Evolutionary conservation across 1,140 invertebrate species (phyloP), one percentile per base, ranked within the genome.

Genomic region (Brachionus plicatilis): DNA sequence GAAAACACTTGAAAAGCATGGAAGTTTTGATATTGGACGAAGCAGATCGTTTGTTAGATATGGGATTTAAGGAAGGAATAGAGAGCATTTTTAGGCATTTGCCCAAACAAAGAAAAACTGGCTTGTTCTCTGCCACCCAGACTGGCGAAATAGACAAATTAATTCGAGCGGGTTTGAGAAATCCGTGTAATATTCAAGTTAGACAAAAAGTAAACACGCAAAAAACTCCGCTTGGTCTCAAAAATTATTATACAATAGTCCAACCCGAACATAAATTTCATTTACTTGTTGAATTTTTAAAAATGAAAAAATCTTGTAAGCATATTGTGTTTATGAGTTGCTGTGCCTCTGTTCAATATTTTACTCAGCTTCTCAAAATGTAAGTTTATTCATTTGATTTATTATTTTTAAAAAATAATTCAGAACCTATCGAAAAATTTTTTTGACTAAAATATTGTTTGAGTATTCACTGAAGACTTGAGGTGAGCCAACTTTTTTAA

Each of bases 51-150:
- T 90, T 99, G 7, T 89, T 99, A 47, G 96, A 97, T 87, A 91
- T 97, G 85, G 96, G 96, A 4, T 99, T 99, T 90, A 93, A 96
- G 90, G 93, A 78, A 20, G 91, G 93, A n/a, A 90, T 99, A 1
- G 95, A 95, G 86, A 94, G 93, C 53, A 98, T 99, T 87, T 91
- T 99, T 0, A 92, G 93, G 87, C 95, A 94, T 89, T 89, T 99
- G 65, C 97, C 98, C 0, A 93, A 96, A 80, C 95, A 97, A 87
- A 90, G 98, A 86, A 91, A 96, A 87, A 99, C 98, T 0, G 96
- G 96, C 0, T 91, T 99, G 20, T 99, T 99, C 90, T 99, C 97
- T 33, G 98, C 98, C 6, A 99, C 98, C 17, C 97, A 99, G 90
- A 98, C 96, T 0, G 95, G 95, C 88, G 94, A 99, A 90, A 91